Percentiles rank a stretch among this genome's conserved stretches.
phyloP scores from a whole-genome alignment of 2,797 vertebrate species.

The Phaenicophaeus curvirostris region DNA sequence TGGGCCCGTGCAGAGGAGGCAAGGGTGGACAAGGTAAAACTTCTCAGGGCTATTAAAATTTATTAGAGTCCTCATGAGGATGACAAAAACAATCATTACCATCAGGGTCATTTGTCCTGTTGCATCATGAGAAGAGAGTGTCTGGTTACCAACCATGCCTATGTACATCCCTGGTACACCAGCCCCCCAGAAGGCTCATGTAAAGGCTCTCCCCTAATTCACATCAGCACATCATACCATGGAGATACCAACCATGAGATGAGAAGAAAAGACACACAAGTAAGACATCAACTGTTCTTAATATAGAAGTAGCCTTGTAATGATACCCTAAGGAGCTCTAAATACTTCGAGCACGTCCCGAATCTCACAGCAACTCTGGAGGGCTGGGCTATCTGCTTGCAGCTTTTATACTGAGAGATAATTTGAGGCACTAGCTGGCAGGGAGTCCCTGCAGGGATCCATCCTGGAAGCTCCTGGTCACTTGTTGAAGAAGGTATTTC shows the following conservation, averaged over 20 bases:
- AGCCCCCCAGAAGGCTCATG: background rate
- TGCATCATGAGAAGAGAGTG: background rate
- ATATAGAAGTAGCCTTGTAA: background rate
- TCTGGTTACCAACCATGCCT: background rate
- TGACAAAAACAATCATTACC: background rate
- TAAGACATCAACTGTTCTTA: background rate
- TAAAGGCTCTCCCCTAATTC: background rate
- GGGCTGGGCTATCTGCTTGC: background rate
- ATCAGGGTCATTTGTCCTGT: background rate
- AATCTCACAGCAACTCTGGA: background rate
- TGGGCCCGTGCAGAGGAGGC: background rate
- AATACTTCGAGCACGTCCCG: background rate
- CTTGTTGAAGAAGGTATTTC: background rate
- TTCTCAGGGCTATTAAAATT: background rate
- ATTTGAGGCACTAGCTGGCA: background rate
- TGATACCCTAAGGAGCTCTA: background rate
- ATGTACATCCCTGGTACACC: background rate
- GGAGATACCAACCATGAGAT: background rate
- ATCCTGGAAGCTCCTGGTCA: background rate
- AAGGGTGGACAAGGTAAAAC: background rate
- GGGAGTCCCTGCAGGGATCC: background rate
- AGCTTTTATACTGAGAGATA: background rate
- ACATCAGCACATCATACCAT: background rate
- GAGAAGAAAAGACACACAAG: background rate
- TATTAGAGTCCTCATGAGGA: accelerated